These are phyloP conservation scores for Phataginus tricuspis DNA, from an alignment of 2,797 vertebrate species.

Conservation along the genomic window DNA sequence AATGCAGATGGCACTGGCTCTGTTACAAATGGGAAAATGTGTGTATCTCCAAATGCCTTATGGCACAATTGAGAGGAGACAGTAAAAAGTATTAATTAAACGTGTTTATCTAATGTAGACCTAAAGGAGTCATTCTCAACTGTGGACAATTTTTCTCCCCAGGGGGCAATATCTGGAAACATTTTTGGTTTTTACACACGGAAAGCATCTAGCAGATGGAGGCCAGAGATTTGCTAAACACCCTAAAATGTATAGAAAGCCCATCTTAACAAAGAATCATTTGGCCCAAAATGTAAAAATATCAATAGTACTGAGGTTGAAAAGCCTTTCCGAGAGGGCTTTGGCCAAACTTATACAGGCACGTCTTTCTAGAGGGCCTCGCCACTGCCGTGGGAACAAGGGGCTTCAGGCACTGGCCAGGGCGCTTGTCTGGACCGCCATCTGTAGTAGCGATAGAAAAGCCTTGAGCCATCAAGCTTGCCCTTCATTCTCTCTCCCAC, in stretches of 20 bases:
- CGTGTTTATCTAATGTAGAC: not conserved
- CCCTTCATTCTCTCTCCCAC: not conserved
- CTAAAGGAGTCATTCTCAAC: not conserved
- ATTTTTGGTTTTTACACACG: not conserved
- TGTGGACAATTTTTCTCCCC: not conserved
- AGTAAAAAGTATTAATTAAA: not conserved
- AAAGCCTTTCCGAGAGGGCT: not conserved
- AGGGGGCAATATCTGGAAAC: not conserved
- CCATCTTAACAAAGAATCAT: not conserved
- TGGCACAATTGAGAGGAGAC: not conserved
- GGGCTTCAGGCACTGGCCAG: not conserved
- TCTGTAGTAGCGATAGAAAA: not conserved
- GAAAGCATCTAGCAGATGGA: not conserved
- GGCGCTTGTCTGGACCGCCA: not conserved
- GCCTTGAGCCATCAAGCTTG: not conserved
- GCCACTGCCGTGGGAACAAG: not conserved
- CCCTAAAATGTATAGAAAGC: not conserved
- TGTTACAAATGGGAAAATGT: not conserved
- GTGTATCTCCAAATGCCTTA: not conserved
- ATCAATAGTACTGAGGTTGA: not conserved
- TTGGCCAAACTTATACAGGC: not conserved
- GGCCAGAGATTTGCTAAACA: not conserved
- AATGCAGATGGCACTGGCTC: not conserved
- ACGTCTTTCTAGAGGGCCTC: not conserved
- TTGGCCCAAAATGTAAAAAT: not conserved